Evolutionary conservation across 2,797 vertebrate species (phyloP).

Genomic region (Prunella strophiata): DNA sequence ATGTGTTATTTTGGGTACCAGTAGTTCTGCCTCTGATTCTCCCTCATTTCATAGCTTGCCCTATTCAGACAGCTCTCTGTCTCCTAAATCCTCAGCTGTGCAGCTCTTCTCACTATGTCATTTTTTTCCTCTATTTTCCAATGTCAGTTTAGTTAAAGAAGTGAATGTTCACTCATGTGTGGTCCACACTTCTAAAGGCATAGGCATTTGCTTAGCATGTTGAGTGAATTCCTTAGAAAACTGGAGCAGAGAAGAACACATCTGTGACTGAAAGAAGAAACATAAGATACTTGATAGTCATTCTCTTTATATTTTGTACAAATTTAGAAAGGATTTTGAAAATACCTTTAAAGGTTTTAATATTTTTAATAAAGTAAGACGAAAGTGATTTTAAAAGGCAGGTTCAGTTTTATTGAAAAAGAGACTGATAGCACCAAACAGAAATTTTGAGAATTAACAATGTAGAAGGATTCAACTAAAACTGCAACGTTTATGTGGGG

Average conservation of each 20-base stretch:
- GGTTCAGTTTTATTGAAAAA: not conserved
- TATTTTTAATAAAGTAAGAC: not conserved
- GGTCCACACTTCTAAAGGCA: not conserved
- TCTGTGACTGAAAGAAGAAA: not conserved
- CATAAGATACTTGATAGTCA: not conserved
- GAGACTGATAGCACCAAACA: accelerated
- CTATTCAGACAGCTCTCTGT: not conserved
- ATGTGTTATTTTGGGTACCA: accelerated
- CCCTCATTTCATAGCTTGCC: not conserved
- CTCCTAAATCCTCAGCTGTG: not conserved
- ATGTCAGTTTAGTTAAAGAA: not conserved
- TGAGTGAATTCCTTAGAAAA: not conserved
- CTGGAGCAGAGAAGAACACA: not conserved
- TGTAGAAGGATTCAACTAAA: not conserved
- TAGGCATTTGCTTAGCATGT: not conserved
- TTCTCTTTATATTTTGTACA: not conserved
- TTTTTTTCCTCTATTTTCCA: not conserved
- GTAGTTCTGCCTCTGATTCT: not conserved
- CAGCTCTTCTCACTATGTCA: not conserved
- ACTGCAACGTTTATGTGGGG: accelerated
- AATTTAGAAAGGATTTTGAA: not conserved
- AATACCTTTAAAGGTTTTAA: not conserved
- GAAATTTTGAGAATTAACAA: not conserved
- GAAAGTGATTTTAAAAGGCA: accelerated
- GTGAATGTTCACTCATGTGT: not conserved